Base-by-base conservation (phyloP, 2,113 vertebrate genomes). In the Alouatta palliata region DNA sequence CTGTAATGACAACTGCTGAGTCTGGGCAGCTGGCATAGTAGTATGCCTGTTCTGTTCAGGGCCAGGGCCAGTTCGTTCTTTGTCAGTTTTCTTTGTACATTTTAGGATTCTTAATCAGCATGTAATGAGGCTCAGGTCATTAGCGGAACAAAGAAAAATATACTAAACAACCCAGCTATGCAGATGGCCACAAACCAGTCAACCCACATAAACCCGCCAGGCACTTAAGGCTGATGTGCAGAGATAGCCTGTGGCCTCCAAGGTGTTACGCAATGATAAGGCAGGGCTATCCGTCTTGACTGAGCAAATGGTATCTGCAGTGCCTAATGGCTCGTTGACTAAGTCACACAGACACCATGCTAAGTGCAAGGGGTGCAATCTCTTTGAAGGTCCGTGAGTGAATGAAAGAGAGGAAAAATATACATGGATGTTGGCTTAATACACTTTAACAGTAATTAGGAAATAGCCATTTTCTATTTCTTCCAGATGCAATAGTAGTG, bases 401-500 rank as follows among this genome's bases (percentile, higher is more conserved):
- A 91, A 76, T 58, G 77, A 88, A 64, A 68, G 49, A 71, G n/a
- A 87, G 73, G 82, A 81, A 95, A 95, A 94, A 76, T 76, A 86
- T 3, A 66, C 20, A 68, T 4, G 13, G 58, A 76, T 45, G n/a
- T 43, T 95, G 47, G 91, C 52, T 85, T 87, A 66, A 35, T 47
- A 17, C 20, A 43, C 45, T 80, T 83, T 5, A 70, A 79, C 6
- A 25, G 79, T 91, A 66, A 76, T 84, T 87, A 77, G 56, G 83
- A 97, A 94, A 88, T 0, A 83, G 81, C 32, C 47, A 30, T 91
- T 71, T 93, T 93, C 79, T 96, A 76, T 80, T 73, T 97, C 93
- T 97, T 93, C 96, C 96, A 93, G 91, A 96, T 95, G 93, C 58
- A 82, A 40, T 1, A 11, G 77, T 23, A 85, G 82, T 30, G 56